Evolutionary conservation across 2,888 invertebrate genomes (phyloP), one percentile per base, ranked within the genome.

Genomic region (Chaetoderma sp.): DNA sequence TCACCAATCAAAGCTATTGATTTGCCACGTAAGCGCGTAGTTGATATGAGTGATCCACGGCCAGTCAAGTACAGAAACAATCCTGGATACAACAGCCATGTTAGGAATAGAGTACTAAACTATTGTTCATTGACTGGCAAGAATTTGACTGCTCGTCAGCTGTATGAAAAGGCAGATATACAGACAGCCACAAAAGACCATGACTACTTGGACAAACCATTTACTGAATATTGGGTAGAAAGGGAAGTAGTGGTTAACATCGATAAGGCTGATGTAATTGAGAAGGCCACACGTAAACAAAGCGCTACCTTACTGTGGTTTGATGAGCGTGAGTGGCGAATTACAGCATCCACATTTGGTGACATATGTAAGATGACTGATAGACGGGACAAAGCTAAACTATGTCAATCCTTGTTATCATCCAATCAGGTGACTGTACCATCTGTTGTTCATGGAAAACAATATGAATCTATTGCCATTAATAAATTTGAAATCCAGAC

Each of bases 311-410:
- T 18, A 13, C n/a, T 23, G 28, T 70, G 68, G 70, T 49, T 44
- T 27, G 21, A 57, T 6, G 49, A 68, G 39, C 21, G 72, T 18
- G 23, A 44, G 30, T 64, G 56, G 60, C 28, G 71, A 49, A 32
- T 73, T 10, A 71, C 71, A 39, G 73, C 73, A 16, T 73, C 73
- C 10, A 60, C 55, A 23, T 69, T 71, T 57, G 69, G 73, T 0
- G 66, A 71, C 47, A 65, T 73, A 28, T 54, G 32, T n/a, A 47
- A 56, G 16, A 8, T 63, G 4, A 69, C 63, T 6, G 21, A 30
- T 5, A 60, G 54, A n/a, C 42, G 65, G 18, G 50, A 69, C 52
- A 60, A 27, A 28, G 16, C 25, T 8, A 69, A 69, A 49, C 49
- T 69, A 13, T 66, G 63, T 23, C 21, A 36, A 10, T 58, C 64